Evolutionary conservation across 2,888 invertebrate species (phyloP).

Genomic region (Plutella xylostella): DNA sequence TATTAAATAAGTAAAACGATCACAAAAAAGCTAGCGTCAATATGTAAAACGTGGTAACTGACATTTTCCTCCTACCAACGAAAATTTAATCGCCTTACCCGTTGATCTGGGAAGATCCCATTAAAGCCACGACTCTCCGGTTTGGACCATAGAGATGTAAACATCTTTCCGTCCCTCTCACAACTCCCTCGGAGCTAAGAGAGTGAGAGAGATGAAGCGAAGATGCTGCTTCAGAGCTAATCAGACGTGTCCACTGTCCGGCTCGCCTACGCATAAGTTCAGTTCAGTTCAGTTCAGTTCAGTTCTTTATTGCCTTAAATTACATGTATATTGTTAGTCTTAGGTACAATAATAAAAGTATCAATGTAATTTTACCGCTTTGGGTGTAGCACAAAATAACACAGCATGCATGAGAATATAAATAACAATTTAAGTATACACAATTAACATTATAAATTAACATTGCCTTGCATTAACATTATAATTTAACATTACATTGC

Average conservation of each 20-base stretch:
- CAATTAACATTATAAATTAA: too few relatives aligned
- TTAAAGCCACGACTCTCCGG: slow-evolving; percentile 51
- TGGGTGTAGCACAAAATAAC: too few relatives aligned
- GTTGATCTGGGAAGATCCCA: slow-evolving; percentile 57
- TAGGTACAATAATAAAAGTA: too few relatives aligned
- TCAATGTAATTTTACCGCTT: too few relatives aligned
- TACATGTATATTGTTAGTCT: too few relatives aligned
- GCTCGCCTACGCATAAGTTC: slow-evolving; percentile 45
- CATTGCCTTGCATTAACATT: too few relatives aligned
- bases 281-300: too few relatives aligned
- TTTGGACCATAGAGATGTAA: slow-evolving; percentile 53
- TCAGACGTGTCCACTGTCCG: slow-evolving; percentile 63
- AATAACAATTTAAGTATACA: too few relatives aligned
- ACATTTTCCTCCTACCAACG: slow-evolving; percentile 54
- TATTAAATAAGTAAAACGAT: too few relatives aligned
- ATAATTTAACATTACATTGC: too few relatives aligned
- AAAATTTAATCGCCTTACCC: slow-evolving; percentile 42
- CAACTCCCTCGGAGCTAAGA: slow-evolving; percentile 14
- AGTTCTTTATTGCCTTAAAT: too few relatives aligned
- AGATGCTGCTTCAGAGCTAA: slow-evolving; percentile 55
- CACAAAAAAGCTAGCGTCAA: background rate
- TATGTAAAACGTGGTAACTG: background rate
- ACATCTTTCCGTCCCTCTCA: slow-evolving; percentile 41
- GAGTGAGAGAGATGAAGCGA: slow-evolving; percentile 39
- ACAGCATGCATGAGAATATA: too few relatives aligned